Evolutionary conservation across 2,113 vertebrate species (phyloP).

Genomic region (Ellobius talpinus): DNA sequence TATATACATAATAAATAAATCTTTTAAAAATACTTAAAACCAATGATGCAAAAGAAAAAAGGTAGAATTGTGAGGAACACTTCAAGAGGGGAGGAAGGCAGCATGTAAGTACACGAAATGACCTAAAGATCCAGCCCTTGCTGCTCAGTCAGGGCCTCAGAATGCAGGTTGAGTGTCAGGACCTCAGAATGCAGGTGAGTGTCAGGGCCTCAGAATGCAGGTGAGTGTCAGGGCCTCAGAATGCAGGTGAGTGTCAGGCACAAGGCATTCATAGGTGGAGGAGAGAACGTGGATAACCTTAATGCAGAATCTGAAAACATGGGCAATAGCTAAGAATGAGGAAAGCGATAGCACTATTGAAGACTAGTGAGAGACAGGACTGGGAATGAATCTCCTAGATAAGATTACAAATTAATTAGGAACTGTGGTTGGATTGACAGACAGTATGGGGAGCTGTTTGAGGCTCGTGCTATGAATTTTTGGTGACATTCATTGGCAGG

Average conservation of each 20-base stretch:
- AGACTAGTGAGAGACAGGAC: background rate
- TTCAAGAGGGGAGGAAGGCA: background rate
- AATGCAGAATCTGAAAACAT: background rate
- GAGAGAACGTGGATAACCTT: too few species aligned
- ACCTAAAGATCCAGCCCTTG: background rate
- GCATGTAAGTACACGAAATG: background rate
- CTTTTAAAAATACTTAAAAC: background rate
- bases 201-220: background rate
- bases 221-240: background rate
- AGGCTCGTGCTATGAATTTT: background rate
- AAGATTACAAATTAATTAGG: background rate
- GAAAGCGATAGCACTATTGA: background rate
- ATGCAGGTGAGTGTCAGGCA: background rate
- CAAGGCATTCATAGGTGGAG: background rate
- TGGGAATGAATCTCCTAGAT: background rate
- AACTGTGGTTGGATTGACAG: background rate
- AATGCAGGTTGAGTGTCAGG: background rate
- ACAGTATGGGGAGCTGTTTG: too few species aligned
- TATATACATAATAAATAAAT: too few species aligned
- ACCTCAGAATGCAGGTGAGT: too few species aligned
- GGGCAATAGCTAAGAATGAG: background rate
- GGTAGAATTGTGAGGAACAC: background rate
- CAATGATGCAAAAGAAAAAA: background rate
- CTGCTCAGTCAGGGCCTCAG: background rate
- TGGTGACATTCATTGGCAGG: background rate